Base-by-base conservation (phyloP, 2,113 vertebrate species). In the Naja naja region DNA sequence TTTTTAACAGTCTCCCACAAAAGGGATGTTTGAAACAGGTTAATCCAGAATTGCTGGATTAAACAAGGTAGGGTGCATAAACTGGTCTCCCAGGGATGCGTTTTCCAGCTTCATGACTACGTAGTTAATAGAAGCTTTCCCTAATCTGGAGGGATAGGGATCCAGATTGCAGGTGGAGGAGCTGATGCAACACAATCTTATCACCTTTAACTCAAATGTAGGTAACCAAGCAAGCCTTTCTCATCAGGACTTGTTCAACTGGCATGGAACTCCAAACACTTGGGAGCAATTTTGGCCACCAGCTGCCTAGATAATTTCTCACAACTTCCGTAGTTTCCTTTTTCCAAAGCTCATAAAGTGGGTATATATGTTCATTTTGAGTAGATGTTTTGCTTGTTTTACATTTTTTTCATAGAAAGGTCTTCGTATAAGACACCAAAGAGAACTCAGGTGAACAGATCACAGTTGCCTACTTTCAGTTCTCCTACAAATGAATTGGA, bases 401-500 rank as follows among this genome's bases (percentile, higher is more conserved):
- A 30, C 95, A 16, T 96, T 18, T 95, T 95, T 94, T 34, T 18
- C 85, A 43, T 96, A 98, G 98, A 97, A 93, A 87, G 91, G 12
- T 92, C 91, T 55, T 94, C 95, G 25, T 97, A 96, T 94, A 97
- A 98, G 93, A 98, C 98, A 52, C 98, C 98, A 47, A 97, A 96
- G 93, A 96, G 97, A 64, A 87, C 95, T 0, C 43, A 96, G 94
- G 97, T 94, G 69, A 95, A 96, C 92, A 97, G 97, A 93, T 95
- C 95, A 8, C 93, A 91, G 39, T 94, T 95, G 12, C 96, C 96
- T 64, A 60, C 95, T 60, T 97, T 98, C 95, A 97, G 95, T 96
- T 98, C 98, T 94, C 98, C 98, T 93, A 54, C 93, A 18, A 97
- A 97, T 94, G 98, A 98, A 93, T 92, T 92, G 0, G 98, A 98